A percentile compares a stretch with the other conserved stretches of the same genome.
phyloP scores from a whole-genome alignment of 2,888 invertebrate species.

The Celastrina argiolus region DNA sequence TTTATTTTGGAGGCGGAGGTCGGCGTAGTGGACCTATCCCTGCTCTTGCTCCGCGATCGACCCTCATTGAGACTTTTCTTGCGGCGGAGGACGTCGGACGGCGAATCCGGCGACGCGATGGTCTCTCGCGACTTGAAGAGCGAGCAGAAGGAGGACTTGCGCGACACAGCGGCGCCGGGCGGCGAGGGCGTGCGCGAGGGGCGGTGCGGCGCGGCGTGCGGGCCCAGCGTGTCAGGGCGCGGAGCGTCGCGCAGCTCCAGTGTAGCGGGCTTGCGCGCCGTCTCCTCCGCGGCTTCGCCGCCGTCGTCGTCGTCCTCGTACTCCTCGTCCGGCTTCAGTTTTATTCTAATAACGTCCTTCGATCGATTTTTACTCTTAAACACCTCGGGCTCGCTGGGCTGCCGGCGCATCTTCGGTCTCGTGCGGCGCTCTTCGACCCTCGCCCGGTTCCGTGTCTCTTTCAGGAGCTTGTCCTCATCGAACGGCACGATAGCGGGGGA shows the following conservation, averaged over 20 bases:
- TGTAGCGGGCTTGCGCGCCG: constrained; percentile 78
- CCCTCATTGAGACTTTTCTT: constrained; percentile 66
- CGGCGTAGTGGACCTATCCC: constrained; percentile 79
- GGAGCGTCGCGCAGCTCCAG: constrained; percentile 69
- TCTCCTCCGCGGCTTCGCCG: constrained; percentile 50
- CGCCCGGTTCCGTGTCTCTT: constrained; percentile 53
- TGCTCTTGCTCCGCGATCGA: constrained; percentile 82
- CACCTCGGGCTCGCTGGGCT: constrained; percentile 49
- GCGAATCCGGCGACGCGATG: constrained; percentile 80
- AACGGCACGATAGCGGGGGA: constrained; percentile 31
- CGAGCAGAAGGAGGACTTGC: constrained; percentile 89
- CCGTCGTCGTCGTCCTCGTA: constrained; percentile 75
- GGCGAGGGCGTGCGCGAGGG: constrained; percentile 82
- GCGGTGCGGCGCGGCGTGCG: constrained; percentile 42
- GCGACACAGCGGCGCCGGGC: constrained; percentile 78
- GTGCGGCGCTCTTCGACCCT: constrained; percentile 53
- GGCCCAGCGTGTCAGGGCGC: constrained; percentile 42
- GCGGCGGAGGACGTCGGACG: constrained; percentile 64
- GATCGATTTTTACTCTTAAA: constrained; percentile 51
- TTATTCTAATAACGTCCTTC: constrained; percentile 78
- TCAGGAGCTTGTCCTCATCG: constrained; percentile 51
- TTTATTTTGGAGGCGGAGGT: constrained; percentile 77
- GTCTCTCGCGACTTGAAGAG: constrained; percentile 86
- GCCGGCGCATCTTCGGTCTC: constrained; percentile 54
- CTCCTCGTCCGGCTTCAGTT: constrained; percentile 85